Conservation (phyloP, 2,888 invertebrate genomes). For the Invenusta paracnida region DNA sequence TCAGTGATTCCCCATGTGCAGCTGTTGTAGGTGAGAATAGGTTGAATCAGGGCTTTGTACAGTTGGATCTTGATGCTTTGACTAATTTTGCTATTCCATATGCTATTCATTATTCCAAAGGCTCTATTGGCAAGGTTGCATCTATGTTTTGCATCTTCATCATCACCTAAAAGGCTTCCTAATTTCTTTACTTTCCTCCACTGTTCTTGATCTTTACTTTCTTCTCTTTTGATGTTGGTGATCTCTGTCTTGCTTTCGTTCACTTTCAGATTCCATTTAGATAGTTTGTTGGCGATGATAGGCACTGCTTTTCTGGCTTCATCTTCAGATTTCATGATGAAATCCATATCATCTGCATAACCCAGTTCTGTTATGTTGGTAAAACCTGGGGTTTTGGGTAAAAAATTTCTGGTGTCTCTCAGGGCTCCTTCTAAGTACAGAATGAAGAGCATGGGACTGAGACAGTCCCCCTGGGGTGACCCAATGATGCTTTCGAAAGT, state of each 20-base stretch:
- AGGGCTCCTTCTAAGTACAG: neutral
- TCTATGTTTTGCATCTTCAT: neutral
- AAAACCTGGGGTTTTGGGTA: neutral
- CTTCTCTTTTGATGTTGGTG: neutral
- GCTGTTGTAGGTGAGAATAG: neutral
- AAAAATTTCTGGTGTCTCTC: neutral
- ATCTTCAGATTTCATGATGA: neutral
- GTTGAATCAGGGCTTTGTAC: neutral
- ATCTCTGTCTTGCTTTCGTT: neutral
- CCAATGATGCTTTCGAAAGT: neutral
- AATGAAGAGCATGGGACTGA: neutral
- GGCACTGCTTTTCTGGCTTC: neutral
- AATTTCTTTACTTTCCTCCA: neutral
- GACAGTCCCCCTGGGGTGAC: conserved; percentile 2
- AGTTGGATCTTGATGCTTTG: neutral
- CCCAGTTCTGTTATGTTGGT: neutral
- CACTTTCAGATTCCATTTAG: neutral
- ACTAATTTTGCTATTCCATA: neutral
- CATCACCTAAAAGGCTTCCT: neutral
- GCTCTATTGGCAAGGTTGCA: neutral
- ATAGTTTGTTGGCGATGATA: neutral
- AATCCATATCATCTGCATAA: neutral
- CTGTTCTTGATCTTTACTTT: neutral
- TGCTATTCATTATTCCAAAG: neutral
- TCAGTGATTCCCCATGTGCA: neutral